Base-by-base conservation (phyloP, 2,113 vertebrate species). In the Charina bottae region DNA sequence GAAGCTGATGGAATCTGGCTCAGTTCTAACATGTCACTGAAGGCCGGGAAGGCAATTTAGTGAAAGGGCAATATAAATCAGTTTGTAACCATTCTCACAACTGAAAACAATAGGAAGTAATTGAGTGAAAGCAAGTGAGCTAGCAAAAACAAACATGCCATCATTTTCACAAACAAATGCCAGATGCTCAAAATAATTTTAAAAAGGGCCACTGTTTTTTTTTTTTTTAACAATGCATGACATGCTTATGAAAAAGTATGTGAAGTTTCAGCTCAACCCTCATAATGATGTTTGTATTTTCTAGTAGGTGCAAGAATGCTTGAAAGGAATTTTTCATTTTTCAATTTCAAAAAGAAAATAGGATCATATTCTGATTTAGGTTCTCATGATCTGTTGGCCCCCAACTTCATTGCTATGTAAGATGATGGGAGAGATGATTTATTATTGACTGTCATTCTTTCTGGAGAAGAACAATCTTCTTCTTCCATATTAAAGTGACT, bases 371-470 rank as follows among this genome's bases (percentile, higher is more conserved):
- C 94, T 96, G 96, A 97, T 97, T 98, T 97, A 97, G 92, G 88
- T 95, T 95, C 93, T 93, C 96, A 96, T 95, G 93, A 97, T 96
- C 94, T 89, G 92, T 95, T 96, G 96, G 92, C 92, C 93, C 91
- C 97, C 97, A 96, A 95, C 91, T 97, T 97, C 94, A 96, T 95
- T 6, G 28, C 96, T 96, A 53, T 93, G 93, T 95, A 97, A 96
- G 95, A 95, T 97, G 96, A 97, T 96, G 94, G 95, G 92, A 58
- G 72, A 94, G 94, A 94, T 96, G 95, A 97, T 97, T 97, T 97
- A 97, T 97, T 96, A 94, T 93, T 93, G 95, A 95, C 94, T 97
- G 96, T 97, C 96, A 97, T 96, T 97, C 96, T 96, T 97, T 96
- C 95, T 96, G 92, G 93, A 96, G 96, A 96, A 97, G 95, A 97